Conservation (phyloP, 2,113 vertebrate genomes). For the Protomyctophum bolini region DNA sequence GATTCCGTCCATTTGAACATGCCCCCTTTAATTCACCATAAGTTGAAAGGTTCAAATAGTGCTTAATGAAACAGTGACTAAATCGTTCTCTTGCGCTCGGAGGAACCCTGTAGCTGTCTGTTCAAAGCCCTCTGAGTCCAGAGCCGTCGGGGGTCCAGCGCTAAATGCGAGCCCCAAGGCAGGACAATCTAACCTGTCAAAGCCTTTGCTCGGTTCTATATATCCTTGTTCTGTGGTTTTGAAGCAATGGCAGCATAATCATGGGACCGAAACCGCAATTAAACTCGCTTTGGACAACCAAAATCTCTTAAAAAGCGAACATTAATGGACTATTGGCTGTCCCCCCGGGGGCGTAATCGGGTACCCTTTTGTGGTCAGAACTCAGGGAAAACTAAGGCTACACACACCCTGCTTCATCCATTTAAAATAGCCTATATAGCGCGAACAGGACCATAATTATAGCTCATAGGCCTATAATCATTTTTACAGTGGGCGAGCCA, state of each 20-base stretch:
- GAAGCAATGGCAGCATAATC: constrained; percentile 80
- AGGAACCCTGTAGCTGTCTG: constrained; percentile 84
- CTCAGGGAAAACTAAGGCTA: constrained; percentile 59
- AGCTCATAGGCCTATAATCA: too few species aligned
- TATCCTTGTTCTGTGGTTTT: constrained; percentile 68
- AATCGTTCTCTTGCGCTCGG: constrained; percentile 83
- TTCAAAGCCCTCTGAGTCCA: constrained; percentile 82
- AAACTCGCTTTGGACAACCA: constrained; percentile 81
- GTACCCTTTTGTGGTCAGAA: constrained; percentile 70
- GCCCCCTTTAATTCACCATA: constrained; percentile 95
- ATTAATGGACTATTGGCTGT: constrained; percentile 71
- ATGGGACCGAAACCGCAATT: constrained; percentile 86
- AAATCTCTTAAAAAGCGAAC: constrained; percentile 71
- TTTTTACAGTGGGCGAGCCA: too few species aligned
- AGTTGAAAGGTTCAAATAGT: constrained; percentile 98
- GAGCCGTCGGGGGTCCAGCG: constrained; percentile 74
- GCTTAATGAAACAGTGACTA: constrained; percentile 98
- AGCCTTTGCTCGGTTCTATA: constrained; percentile 76
- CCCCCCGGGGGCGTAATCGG: constrained; percentile 65
- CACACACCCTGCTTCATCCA: constrained; percentile 41
- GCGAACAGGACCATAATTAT: too few species aligned
- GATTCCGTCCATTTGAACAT: constrained; percentile 84
- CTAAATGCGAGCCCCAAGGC: constrained; percentile 76
- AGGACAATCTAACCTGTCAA: constrained; percentile 82
- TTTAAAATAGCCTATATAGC: constrained; percentile 24